These are phyloP conservation scores for Brachyopa scutellaris DNA, from an alignment of 2,888 invertebrate species.

Conservation along the genomic window DNA sequence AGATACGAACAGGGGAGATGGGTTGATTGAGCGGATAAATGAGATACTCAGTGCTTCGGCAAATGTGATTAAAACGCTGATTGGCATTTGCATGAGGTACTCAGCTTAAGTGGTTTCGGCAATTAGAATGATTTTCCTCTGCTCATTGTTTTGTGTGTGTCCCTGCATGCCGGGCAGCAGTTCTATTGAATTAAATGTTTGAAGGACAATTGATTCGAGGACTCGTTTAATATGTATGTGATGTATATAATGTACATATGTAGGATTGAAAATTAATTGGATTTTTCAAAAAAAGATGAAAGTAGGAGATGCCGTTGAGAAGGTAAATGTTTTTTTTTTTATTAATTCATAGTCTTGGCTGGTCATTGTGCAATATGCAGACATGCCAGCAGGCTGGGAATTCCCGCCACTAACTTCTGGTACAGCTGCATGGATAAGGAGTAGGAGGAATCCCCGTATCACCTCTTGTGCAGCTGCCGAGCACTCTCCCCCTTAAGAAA, in stretches of 20 bases:
- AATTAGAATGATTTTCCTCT: slow-evolving; percentile 38
- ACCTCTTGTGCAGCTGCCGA: too few relatives aligned
- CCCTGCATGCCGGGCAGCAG: neutral
- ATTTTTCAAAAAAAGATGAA: neutral
- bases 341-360: too few relatives aligned
- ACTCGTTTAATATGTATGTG: neutral
- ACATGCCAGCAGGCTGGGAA: too few relatives aligned
- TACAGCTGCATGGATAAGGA: too few relatives aligned
- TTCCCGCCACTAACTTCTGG: too few relatives aligned
- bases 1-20: slow-evolving; percentile 1
- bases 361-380: too few relatives aligned
- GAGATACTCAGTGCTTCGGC: slow-evolving; percentile 29
- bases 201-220: slow-evolving; percentile 23
- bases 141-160: slow-evolving; percentile 14
- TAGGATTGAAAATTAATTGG: neutral
- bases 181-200: slow-evolving; percentile 10
- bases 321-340: too few relatives aligned
- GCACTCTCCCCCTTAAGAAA: too few relatives aligned
- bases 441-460: too few relatives aligned
- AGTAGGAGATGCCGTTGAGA: too few relatives aligned
- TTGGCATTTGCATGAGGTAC: slow-evolving; percentile 52
- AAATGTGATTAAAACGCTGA: slow-evolving; percentile 55
- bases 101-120: slow-evolving; percentile 41
- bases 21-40: slow-evolving; percentile 42
- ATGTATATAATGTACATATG: too few relatives aligned